Base-by-base conservation (phyloP, 2,113 vertebrate genomes). In the Hoplias malabaricus region DNA sequence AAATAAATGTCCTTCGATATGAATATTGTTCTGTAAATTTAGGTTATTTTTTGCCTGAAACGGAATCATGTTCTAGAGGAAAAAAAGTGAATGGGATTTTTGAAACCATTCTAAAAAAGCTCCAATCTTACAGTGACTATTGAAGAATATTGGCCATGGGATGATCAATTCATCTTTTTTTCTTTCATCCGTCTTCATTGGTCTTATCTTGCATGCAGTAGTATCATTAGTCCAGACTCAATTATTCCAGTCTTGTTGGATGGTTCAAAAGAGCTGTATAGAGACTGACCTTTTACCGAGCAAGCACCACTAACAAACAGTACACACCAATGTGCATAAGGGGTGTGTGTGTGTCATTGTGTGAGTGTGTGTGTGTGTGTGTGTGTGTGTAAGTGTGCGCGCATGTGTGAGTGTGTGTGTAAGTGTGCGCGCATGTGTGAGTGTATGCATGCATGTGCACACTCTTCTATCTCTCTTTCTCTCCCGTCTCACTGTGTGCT, bases 391-490 rank as follows among this genome's bases (percentile, higher is more conserved):
- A n/a, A n/a, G n/a, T n/a, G n/a, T 61, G 25, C 59, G 48, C 21
- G n/a, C 21, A 65, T 16, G 25, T 14, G 56, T 21, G 61, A 66
- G 27, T 27, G 38, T n/a, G 1, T 50, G 33, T 59, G 11, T 9
- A 36, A 63, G 59, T 65, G 59, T 42, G 33, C n/a, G n/a, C n/a
- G n/a, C 21, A 65, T 16, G 25, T 14, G 56, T 21, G 61, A 66
- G 27, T 27, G 38, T n/a, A 1, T 50, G 33, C 46, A 6, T 9
- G 59, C 33, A 27, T 61, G 25, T 67, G 48, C 21, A 38, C 38
- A 38, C 59, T n/a, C 46, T 77, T 31, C n/a, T 34, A 25, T 43
- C 57, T 73, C 68, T 71, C n/a, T n/a, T n/a, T n/a, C n/a, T n/a
- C n/a, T n/a, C n/a, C n/a, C n/a, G n/a, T n/a, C 57, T 43, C 69